A percentile compares a stretch with the other conserved stretches of the same genome.
These are phyloP conservation scores for Taenaris catops DNA, from an alignment of 2,888 invertebrate genomes.

Conservation along the genomic window DNA sequence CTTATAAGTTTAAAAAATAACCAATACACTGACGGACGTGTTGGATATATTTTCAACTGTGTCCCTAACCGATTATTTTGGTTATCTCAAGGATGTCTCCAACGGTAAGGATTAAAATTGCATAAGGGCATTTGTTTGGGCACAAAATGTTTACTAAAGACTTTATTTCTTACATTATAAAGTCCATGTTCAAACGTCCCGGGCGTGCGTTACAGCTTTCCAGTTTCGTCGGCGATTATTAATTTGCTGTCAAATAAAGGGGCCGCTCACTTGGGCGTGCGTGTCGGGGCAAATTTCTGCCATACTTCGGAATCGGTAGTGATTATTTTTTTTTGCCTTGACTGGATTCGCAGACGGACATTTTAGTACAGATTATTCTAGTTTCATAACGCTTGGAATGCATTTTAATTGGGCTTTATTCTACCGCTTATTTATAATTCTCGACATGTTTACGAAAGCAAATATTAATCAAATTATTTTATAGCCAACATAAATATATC, in stretches of 20 bases:
- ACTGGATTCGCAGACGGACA: slow-evolving; percentile 70
- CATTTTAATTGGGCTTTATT: slow-evolving; percentile 42
- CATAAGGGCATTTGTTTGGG: slow-evolving; percentile 48
- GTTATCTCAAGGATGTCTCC: too few species aligned
- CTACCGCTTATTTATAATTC: slow-evolving; percentile 7
- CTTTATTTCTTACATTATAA: slow-evolving; percentile 59
- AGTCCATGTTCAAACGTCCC: slow-evolving; percentile 56
- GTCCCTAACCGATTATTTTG: too few species aligned
- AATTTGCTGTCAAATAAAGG: slow-evolving; percentile 80
- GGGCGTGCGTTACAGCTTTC: slow-evolving; percentile 56
- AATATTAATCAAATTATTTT: slow-evolving; percentile 8
- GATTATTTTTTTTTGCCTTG: slow-evolving; percentile 68
- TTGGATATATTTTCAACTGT: too few species aligned
- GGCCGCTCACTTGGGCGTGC: slow-evolving; percentile 78
- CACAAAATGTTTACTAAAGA: slow-evolving; percentile 54
- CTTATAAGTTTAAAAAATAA: too few species aligned
- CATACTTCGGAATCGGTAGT: slow-evolving; percentile 75
- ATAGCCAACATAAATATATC: too few species aligned
- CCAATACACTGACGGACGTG: too few species aligned
- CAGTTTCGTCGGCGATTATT: slow-evolving; percentile 63
- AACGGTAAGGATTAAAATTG: slow-evolving; percentile 72
- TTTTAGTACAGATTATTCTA: slow-evolving; percentile 45
- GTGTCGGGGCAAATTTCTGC: slow-evolving; percentile 78
- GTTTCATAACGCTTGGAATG: slow-evolving; percentile 28
- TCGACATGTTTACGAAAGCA: slow-evolving; percentile 2